Conservation (phyloP, 2,888 invertebrate species). For the Selenia dentaria region DNA sequence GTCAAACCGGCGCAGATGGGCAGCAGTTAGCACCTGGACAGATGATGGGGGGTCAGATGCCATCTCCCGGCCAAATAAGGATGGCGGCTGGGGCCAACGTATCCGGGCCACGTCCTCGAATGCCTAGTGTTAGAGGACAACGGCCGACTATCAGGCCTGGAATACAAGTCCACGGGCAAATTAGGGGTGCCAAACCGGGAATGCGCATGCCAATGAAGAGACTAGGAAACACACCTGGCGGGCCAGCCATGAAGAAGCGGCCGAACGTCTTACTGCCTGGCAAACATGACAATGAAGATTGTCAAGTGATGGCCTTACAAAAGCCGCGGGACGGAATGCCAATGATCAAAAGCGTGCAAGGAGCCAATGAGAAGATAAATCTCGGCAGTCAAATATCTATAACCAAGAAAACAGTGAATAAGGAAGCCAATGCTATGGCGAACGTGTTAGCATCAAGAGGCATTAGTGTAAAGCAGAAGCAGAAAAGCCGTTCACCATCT, state of each 20-base stretch:
- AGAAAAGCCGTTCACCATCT: constrained; percentile 76
- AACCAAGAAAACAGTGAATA: constrained; percentile 86
- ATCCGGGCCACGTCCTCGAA: constrained; percentile 59
- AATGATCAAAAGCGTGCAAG: constrained; percentile 90
- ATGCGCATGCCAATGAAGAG: constrained; percentile 74
- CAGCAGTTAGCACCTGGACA: constrained; percentile 46
- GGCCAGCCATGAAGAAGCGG: constrained; percentile 73
- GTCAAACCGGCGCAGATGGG: constrained; percentile 37
- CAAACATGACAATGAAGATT: constrained; percentile 90
- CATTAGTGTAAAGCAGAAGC: constrained; percentile 90
- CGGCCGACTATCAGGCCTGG: constrained; percentile 69
- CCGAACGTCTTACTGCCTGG: constrained; percentile 88
- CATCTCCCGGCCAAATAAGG: constrained; percentile 63
- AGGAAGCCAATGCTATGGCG: constrained; percentile 90
- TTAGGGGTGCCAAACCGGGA: constrained; percentile 58
- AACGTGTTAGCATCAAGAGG: constrained; percentile 91
- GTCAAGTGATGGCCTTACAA: constrained; percentile 90
- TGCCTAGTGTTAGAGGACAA: constrained; percentile 60
- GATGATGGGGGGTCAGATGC: constrained; percentile 58
- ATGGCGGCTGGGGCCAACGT: constrained; percentile 67
- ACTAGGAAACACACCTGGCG: constrained; percentile 49
- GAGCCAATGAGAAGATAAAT: constrained; percentile 85
- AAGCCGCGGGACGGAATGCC: constrained; percentile 89
- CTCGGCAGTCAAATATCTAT: constrained; percentile 90
- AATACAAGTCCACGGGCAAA: constrained; percentile 71